phyloP scores from a whole-genome alignment of 2,888 invertebrate species.

The Trissolcus brochymenae region DNA sequence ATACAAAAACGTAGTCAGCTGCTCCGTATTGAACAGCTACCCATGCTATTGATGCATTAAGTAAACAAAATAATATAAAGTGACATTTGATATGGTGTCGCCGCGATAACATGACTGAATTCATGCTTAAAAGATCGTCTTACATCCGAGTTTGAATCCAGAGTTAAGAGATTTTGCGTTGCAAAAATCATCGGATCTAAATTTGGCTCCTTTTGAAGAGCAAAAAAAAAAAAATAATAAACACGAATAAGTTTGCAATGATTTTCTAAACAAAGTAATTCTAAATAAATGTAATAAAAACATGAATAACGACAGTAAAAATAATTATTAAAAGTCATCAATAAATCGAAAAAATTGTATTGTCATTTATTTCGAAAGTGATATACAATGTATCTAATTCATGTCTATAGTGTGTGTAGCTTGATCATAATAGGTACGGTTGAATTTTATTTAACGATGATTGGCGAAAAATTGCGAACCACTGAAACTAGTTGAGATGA shows the following conservation, averaged over 20 bases:
- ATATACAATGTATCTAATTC: too few relatives aligned
- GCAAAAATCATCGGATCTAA: conserved; percentile 15
- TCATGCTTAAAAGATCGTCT: conserved; percentile 31
- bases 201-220: too few relatives aligned
- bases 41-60: conserved; percentile 27
- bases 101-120: conserved; percentile 32
- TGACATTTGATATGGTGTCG: conserved; percentile 33
- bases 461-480: conserved; percentile 70
- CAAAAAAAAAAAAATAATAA: too few relatives aligned
- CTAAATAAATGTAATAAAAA: too few relatives aligned
- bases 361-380: too few relatives aligned
- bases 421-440: neutral
- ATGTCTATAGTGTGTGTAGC: too few relatives aligned
- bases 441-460: neutral
- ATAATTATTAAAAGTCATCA: too few relatives aligned
- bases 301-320: too few relatives aligned
- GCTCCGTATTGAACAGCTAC: conserved; percentile 1
- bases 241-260: too few relatives aligned
- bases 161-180: conserved; percentile 16
- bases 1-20: conserved; percentile 9
- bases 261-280: too few relatives aligned
- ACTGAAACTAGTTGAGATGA: conserved; percentile 74
- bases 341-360: too few relatives aligned
- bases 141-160: conserved; percentile 37
- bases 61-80: conserved; percentile 38